Evolutionary conservation across 2,113 vertebrate genomes (phyloP), one percentile per base, ranked within the genome.

Genomic region (Psophia crepitans): DNA sequence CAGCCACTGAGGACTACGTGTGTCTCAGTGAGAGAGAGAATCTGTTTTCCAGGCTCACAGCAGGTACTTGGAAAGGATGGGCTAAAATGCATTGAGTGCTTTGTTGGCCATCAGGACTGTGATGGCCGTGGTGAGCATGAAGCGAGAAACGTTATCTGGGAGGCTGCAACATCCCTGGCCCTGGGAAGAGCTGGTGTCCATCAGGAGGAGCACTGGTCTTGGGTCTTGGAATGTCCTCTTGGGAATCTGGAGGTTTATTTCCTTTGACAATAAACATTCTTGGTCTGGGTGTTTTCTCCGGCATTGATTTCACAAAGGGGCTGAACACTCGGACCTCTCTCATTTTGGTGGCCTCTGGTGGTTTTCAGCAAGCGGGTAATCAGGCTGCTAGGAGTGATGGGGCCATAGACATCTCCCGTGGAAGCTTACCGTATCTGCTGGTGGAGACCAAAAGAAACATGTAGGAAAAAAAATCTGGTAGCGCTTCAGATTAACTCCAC

Each of bases 321-420:
- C 53, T 18, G 53, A 66, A 4, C 9, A 4, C 39, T 1, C 5
- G 35, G 58, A 33, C 18, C 22, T 8, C n/a, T 49, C 35, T 17
- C 24, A 1, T 27, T 20, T 7, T 11, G 81, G 32, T 14, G 60
- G 30, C 5, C 14, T 4, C 43, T 53, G 35, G 63, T 13, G 57
- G 22, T 64, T 26, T 48, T 33, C 11, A 26, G 49, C 17, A 10
- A 20, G 64, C 27, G 18, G 80, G 32, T 8, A 18, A 26, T 12
- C 21, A 7, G 64, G 32, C 48, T 26, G 2, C 35, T 4, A 9
- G 65, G 60, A 22, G 30, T 2, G 26, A 8, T 1, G 30, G 11
- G 70, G 54, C 3, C 8, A 6, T 1, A 4, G 23, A 30, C 2
- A 0, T 32, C 44, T 60, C 37, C 51, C 21, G 0, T 3, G 39